phyloP scores from a whole-genome alignment of 2,888 invertebrate species.

The Molanna angustata region DNA sequence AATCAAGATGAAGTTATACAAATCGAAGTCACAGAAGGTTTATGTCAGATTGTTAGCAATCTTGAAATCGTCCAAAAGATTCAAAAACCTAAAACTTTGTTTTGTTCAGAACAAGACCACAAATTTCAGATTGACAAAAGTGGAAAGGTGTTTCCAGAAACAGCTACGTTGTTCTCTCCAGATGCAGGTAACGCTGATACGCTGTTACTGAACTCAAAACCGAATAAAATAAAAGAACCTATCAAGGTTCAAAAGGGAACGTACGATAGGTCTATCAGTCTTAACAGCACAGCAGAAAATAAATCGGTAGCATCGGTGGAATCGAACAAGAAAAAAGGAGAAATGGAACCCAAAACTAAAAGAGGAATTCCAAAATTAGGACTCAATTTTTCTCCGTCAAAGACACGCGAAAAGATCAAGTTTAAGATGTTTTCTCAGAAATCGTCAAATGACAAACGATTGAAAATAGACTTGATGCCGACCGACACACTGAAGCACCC shows the following conservation, averaged over 20 bases:
- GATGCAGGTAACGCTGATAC: conserved; percentile 32
- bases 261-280: neutral
- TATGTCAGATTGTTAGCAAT: neutral
- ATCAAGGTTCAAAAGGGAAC: neutral
- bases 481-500: conserved; percentile 6
- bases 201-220: no score
- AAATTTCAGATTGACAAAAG: conserved; percentile 28
- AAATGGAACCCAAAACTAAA: conserved; percentile 18
- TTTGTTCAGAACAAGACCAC: conserved; percentile 24
- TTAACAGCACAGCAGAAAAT: no score
- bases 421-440: conserved; percentile 45
- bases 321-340: conserved; percentile 7
- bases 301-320: no score
- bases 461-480: neutral
- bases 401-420: conserved; percentile 43
- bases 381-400: conserved; percentile 48
- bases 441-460: neutral
- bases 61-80: neutral
- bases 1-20: conserved; percentile 6
- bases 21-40: conserved; percentile 10
- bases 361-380: conserved; percentile 45
- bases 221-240: conserved; percentile 12
- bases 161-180: conserved; percentile 27
- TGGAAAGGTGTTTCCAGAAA: conserved; percentile 29
- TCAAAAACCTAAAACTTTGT: conserved; percentile 13